phyloP scores from a whole-genome alignment of 2,797 vertebrate species.

The Rallus crepitans region DNA sequence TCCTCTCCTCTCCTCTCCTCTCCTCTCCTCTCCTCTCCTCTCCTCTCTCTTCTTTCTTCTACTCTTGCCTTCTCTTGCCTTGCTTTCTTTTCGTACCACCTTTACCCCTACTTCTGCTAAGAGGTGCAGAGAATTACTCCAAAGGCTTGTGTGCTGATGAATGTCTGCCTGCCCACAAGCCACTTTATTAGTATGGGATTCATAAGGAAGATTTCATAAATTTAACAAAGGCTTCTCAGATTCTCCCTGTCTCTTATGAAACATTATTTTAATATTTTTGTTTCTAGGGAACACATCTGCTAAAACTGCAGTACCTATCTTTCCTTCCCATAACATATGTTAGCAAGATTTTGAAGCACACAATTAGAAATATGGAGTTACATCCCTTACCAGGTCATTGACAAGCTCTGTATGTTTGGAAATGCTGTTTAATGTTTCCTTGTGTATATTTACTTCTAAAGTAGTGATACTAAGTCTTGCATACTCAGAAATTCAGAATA shows the following conservation, averaged over 20 bases:
- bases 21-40: too few relatives aligned
- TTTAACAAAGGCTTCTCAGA: conserved; percentile 11
- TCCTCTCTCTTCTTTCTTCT: too few relatives aligned
- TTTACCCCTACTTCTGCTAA: neutral
- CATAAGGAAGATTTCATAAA: conserved; percentile 7
- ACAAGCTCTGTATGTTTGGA: neutral
- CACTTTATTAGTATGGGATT: conserved; percentile 22
- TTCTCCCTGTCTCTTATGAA: conserved; percentile 1
- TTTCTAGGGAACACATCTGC: neutral
- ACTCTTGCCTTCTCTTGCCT: neutral
- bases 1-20: too few relatives aligned
- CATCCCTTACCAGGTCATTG: neutral
- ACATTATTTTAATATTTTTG: conserved; percentile 6
- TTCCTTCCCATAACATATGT: neutral
- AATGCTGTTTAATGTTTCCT: neutral
- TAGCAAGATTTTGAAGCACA: neutral
- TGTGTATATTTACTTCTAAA: neutral
- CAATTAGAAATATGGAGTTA: neutral
- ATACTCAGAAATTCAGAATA: neutral
- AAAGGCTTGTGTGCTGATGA: neutral
- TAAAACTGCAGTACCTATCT: neutral
- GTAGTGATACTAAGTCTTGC: neutral
- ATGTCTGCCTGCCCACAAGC: conserved; percentile 6
- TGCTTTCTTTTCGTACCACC: neutral
- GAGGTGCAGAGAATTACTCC: neutral